Evolutionary conservation across 2,113 vertebrate genomes (phyloP), one percentile per base, ranked within the genome.

Genomic region (Carollia perspicillata): DNA sequence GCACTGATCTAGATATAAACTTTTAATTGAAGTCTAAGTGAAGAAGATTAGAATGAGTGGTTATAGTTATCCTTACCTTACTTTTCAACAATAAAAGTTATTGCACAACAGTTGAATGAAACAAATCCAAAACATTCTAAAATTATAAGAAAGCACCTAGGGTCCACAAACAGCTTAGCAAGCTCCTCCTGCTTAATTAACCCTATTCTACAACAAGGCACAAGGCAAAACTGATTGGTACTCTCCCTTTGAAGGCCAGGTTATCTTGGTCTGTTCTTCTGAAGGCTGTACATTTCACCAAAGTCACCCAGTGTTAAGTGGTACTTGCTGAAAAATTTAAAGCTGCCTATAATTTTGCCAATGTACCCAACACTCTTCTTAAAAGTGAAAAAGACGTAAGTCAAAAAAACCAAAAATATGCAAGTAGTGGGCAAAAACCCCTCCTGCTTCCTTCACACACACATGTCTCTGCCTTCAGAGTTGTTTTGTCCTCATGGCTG

Each of bases 1-100:
- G 8, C 9, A 37, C 14, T 79, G 49, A 65, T n/a, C 8, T 30
- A 71, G n/a, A 80, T 47, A 42, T 4, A 77, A 13, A 84, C 72
- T 84, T 86, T 80, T 84, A 94, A 81, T 23, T 93, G 51, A 80
- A 80, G 80, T 80, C 63, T 84, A 89, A 72, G 26, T 11, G 16
- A 55, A 84, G 5, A 42, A 66, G 4, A 42, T 13, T 92, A n/a
- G 35, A 92, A 37, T 87, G 8, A 69, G 22, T 74, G 14, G 9
- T n/a, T 44, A 40, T 18, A 66, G 8, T 79, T 87, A 51, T 63
- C 72, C 20, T 88, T 69, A 78, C 13, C 26, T 84, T 79, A 63
- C 8, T n/a, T 68, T 94, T 35, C 42, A 84, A 91, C 6, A 81
- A 69, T 37, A 84, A 47, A 66, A 68, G 74, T 80, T 74, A 65